Percentiles rank a stretch among this genome's conserved stretches.
phyloP scores from a whole-genome alignment of 1,140 invertebrate species.

The Caenorhabditis elegans region WBcel235 BX284602.5:6532001-6532500 shows the following conservation, averaged over 20 bases:
- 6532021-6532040: conserved; percentile 12
- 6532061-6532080: neutral
- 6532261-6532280: neutral
- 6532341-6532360: neutral
- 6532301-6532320: neutral
- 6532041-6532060: neutral
- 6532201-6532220: neutral
- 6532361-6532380: neutral
- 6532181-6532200: neutral
- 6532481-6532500: neutral
- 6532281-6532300: conserved; percentile 12
- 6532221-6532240: conserved; percentile 3
- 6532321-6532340: neutral
- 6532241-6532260: neutral
- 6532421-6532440: neutral
- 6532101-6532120: conserved; percentile 27
- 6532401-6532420: neutral
- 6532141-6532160: conserved; percentile 26
- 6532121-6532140: conserved; percentile 22
- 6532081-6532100: neutral
- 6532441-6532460: conserved; percentile 5
- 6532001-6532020: neutral
- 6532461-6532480: neutral
- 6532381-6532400: conserved; percentile 2
- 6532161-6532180: neutral